Conservation (phyloP, 2,888 invertebrate species). For the Apotomis capreana region DNA sequence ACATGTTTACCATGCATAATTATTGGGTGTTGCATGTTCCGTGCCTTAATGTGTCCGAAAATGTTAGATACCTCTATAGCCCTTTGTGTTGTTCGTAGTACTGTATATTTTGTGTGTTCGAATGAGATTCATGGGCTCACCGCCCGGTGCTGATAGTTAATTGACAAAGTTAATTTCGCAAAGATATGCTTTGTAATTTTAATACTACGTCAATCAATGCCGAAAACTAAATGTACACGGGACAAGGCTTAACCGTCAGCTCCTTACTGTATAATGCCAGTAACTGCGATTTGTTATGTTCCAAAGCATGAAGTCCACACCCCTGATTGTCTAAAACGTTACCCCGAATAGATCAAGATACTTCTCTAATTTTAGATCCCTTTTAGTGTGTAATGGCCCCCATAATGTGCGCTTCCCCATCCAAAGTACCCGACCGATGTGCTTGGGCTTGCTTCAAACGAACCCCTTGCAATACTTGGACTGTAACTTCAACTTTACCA, state of each 20-base stretch:
- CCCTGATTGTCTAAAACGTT: slow-evolving; percentile 52
- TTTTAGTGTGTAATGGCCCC: slow-evolving; percentile 68
- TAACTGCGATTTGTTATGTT: slow-evolving; percentile 67
- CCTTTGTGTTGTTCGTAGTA: slow-evolving; percentile 81
- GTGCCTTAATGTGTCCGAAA: slow-evolving; percentile 80
- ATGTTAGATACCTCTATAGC: slow-evolving; percentile 78
- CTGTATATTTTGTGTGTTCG: slow-evolving; percentile 73
- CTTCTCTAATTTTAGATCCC: slow-evolving; percentile 67
- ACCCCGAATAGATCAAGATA: slow-evolving; percentile 67
- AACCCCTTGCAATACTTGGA: slow-evolving; percentile 65
- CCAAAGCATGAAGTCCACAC: slow-evolving; percentile 78
- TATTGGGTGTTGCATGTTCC: slow-evolving; percentile 81
- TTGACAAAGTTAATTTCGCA: slow-evolving; percentile 47
- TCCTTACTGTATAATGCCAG: slow-evolving; percentile 58
- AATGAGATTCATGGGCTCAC: slow-evolving; percentile 59
- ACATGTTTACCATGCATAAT: slow-evolving; percentile 66
- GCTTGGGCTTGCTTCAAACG: slow-evolving; percentile 81
- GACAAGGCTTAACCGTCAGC: slow-evolving; percentile 73
- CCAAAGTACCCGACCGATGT: slow-evolving; percentile 65
- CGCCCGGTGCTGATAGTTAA: slow-evolving; percentile 78
- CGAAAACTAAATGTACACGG: slow-evolving; percentile 41
- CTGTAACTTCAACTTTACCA: slow-evolving; percentile 46
- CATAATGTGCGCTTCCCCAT: slow-evolving; percentile 71
- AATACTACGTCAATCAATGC: not conserved
- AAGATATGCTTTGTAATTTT: slow-evolving; percentile 23